phyloP scores from a whole-genome alignment of 1,140 invertebrate genomes.

The Drosophila novamexicana region DNA sequence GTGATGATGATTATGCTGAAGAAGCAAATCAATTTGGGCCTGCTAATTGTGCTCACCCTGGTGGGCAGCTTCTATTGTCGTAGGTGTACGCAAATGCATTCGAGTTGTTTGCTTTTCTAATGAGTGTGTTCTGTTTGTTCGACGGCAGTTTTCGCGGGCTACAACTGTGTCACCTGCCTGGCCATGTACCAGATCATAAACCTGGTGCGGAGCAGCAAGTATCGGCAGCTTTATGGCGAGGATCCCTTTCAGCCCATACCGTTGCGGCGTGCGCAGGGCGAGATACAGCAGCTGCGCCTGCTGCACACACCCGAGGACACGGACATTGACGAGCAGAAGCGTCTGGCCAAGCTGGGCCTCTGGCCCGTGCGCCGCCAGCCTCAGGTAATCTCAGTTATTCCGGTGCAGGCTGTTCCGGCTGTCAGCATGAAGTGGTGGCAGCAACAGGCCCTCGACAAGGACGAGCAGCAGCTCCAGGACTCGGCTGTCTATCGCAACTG shows the following conservation, averaged over 20 bases:
- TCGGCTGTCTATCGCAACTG: conserved; percentile 60
- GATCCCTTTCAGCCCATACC: conserved; percentile 70
- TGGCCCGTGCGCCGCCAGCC: conserved; percentile 52
- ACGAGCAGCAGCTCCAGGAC: conserved; percentile 41
- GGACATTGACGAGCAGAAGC: conserved; percentile 69
- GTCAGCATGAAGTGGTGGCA: conserved; percentile 70
- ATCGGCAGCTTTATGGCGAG: conserved; percentile 76
- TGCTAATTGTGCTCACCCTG: conserved; percentile 67
- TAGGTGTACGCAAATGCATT: conserved; percentile 34
- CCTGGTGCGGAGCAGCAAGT: conserved; percentile 59
- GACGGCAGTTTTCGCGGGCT: conserved; percentile 65
- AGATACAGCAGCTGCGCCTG: conserved; percentile 42
- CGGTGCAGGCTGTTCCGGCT: conserved; percentile 39
- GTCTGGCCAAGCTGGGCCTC: conserved; percentile 59
- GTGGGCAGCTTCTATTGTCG: conserved; percentile 68
- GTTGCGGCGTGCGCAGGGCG: not conserved
- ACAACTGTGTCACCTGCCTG: conserved; percentile 69
- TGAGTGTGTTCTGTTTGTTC: not conserved
- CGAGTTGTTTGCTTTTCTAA: not conserved
- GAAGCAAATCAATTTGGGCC: conserved; percentile 67
- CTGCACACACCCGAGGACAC: conserved; percentile 53
- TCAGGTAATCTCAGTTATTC: conserved; percentile 66
- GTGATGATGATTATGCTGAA: conserved; percentile 77
- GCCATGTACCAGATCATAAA: conserved; percentile 74
- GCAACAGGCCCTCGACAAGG: conserved; percentile 52